Evolutionary conservation across 2,113 vertebrate genomes (phyloP).

Genomic region (Ammodytes marinus): DNA sequence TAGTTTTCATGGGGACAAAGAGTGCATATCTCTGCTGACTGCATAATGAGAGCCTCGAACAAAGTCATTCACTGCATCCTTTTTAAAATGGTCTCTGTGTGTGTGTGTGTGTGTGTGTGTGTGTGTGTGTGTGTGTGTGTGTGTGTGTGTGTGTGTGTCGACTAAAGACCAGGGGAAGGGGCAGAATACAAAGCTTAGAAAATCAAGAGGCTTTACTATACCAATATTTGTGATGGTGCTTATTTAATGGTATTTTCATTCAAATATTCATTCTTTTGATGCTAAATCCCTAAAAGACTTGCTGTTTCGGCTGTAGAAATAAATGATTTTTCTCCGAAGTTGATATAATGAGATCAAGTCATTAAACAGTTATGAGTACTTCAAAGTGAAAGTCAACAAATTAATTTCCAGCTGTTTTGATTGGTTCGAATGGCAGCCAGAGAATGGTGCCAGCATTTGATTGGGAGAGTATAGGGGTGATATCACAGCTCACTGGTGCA

Average conservation of each 20-base stretch:
- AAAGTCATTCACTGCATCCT: slow-evolving; percentile 70
- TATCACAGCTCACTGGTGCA: slow-evolving; percentile 81
- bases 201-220: slow-evolving; percentile 32
- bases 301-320: not conserved
- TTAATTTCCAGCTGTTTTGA: slow-evolving; percentile 58
- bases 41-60: slow-evolving; percentile 78
- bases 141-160: slow-evolving; percentile 23
- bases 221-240: slow-evolving; percentile 23
- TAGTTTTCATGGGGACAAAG: slow-evolving; percentile 79
- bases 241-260: slow-evolving; percentile 22
- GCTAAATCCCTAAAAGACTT: not conserved
- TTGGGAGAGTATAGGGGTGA: slow-evolving; percentile 68
- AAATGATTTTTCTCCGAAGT: not conserved
- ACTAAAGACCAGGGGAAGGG: slow-evolving; percentile 43
- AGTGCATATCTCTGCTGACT: slow-evolving; percentile 70
- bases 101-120: not conserved
- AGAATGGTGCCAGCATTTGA: slow-evolving; percentile 54
- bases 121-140: too few species aligned
- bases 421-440: slow-evolving; percentile 49
- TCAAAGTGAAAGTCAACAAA: slow-evolving; percentile 53
- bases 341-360: not conserved
- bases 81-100: slow-evolving; percentile 59
- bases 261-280: slow-evolving; percentile 11
- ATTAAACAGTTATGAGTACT: slow-evolving; percentile 49
- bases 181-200: slow-evolving; percentile 30